Evolutionary conservation across 1,140 invertebrate species (phyloP), one percentile per base, ranked within the genome.

Genomic region (Samia ricini): DNA sequence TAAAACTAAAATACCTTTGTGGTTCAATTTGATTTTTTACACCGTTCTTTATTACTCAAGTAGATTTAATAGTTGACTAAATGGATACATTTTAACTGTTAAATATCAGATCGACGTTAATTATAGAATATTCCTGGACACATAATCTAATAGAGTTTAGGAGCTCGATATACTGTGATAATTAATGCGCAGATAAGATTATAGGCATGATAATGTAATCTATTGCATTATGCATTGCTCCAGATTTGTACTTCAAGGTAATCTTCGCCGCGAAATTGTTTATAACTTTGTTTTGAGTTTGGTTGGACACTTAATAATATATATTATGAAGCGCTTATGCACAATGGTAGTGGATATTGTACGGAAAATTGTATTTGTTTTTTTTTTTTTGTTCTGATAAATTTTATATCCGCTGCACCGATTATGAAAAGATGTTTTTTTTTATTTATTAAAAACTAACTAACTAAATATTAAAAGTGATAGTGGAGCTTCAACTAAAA

Each of bases 221-320:
- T 57, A 18, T 36, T 57, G 56, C 29, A 57, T 60, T 63, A 65
- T 60, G 59, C 58, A 59, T 71, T 66, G 66, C 59, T 72, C 70
- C 23, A 72, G 48, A 68, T 72, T 66, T 49, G 63, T 7, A 58
- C 50, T 36, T 70, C 69, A 71, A 65, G 69, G 69, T 49, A 59
- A 71, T 64, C 64, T 58, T 57, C 52, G 50, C 19, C 22, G 51
- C 22, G 22, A 42, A 26, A 42, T 15, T 42, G 33, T 42, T 42
- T n/a, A 15, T 51, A 20, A 64, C 52, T 42, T 42, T 42, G 10
- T 42, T 42, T 12, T 15, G 33, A 12, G 33, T 42, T 42, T 42
- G n/a, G 10, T 42, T 12, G 15, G n/a, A n/a, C n/a, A n/a, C 33
- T 42, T 42, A 15, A 15, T 10, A 42, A 42, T n/a, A 42, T 42